Conservation (phyloP, 2,797 vertebrate species). For the Champsocephalus esox region DNA sequence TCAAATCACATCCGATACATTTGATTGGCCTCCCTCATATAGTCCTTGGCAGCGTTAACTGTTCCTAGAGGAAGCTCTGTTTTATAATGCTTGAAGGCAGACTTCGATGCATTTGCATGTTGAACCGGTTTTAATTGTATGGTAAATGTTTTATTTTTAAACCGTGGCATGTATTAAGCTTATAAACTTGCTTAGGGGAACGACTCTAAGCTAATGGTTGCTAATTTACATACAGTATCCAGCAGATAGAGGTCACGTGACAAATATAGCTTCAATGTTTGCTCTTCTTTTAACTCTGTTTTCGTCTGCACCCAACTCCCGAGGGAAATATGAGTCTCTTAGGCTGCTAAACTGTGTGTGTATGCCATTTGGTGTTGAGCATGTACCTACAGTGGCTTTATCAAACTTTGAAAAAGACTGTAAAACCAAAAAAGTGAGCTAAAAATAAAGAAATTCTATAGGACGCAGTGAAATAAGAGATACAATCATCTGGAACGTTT, state of each 20-base stretch:
- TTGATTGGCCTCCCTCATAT: constrained; percentile 32
- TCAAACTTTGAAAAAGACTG: background rate
- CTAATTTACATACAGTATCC: background rate
- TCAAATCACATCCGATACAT: constrained; percentile 43
- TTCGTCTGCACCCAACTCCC: background rate
- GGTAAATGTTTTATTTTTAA: too few species aligned
- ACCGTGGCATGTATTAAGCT: background rate
- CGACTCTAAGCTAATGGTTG: background rate
- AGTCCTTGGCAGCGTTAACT: constrained; percentile 9
- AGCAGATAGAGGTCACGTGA: background rate
- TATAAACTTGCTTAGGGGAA: background rate
- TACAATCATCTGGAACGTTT: background rate
- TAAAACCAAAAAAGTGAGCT: background rate
- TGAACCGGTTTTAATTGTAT: background rate
- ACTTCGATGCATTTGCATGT: background rate
- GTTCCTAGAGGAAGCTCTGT: background rate
- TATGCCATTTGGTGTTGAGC: background rate
- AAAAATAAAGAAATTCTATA: background rate
- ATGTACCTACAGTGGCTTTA: background rate
- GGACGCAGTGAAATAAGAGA: background rate
- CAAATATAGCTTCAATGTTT: background rate
- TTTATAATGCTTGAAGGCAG: too few species aligned
- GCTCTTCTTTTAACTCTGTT: background rate
- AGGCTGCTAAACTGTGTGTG: background rate
- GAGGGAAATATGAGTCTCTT: background rate